Conservation (phyloP, 2,888 invertebrate genomes). For the Brachylomia viminalis region DNA sequence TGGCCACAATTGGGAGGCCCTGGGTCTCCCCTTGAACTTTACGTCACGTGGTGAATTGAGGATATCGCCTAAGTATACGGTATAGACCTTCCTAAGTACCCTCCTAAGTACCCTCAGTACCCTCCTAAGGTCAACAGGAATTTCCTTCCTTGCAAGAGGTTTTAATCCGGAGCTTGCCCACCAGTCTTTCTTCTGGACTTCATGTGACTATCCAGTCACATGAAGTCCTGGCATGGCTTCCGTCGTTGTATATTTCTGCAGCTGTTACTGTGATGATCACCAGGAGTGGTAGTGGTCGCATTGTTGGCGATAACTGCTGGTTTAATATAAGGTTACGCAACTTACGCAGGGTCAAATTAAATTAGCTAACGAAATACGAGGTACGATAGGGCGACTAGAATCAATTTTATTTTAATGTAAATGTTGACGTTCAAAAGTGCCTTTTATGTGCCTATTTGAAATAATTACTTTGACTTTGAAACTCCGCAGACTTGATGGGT, state of each 20-base stretch:
- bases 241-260: not conserved
- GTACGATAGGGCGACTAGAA: too few species aligned
- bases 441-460: too few species aligned
- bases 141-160: not conserved
- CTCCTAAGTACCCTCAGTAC: too few species aligned
- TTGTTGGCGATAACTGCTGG: conserved; percentile 2
- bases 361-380: too few species aligned
- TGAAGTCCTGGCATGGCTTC: not conserved
- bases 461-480: too few species aligned
- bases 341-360: too few species aligned
- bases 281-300: conserved; percentile 14
- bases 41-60: not conserved
- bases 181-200: conserved; percentile 16
- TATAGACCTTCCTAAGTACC: too few species aligned
- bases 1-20: not conserved
- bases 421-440: too few species aligned
- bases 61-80: conserved; percentile 5
- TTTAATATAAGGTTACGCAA: not conserved
- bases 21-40: not conserved
- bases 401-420: too few species aligned
- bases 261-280: conserved; percentile 23
- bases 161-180: not conserved
- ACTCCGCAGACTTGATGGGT: too few species aligned
- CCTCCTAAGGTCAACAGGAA: conserved; percentile 7
- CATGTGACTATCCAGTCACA: too few species aligned